Conservation (phyloP, 2,888 invertebrate genomes). For the Ashinkailepas kermadecensis region DNA sequence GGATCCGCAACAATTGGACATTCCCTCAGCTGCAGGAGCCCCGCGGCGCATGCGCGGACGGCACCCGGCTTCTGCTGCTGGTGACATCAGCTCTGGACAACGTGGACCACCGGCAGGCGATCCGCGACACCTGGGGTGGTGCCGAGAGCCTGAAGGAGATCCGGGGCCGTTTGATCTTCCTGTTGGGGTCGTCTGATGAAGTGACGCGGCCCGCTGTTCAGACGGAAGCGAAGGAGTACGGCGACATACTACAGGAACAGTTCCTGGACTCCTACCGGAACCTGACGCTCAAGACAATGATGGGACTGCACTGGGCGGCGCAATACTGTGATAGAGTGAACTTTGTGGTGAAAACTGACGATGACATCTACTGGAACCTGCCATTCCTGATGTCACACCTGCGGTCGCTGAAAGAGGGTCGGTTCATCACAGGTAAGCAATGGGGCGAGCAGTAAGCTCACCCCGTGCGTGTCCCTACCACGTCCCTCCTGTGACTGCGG, state of each 20-base stretch:
- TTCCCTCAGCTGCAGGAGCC: background rate
- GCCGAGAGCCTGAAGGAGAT: conserved; percentile 24
- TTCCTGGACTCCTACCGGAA: conserved; percentile 31
- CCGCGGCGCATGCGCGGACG: background rate
- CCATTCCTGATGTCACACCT: conserved; percentile 28
- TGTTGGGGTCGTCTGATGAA: conserved; percentile 27
- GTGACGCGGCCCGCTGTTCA: background rate
- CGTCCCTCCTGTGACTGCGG: too few species aligned
- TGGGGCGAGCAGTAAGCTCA: too few species aligned
- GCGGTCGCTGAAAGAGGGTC: background rate
- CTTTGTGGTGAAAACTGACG: conserved; percentile 26
- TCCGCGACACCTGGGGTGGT: conserved; percentile 32
- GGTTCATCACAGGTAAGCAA: background rate
- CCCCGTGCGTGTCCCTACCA: too few species aligned
- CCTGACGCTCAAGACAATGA: conserved; percentile 26
- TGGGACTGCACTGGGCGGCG: conserved; percentile 26
- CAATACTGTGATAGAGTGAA: conserved; percentile 21
- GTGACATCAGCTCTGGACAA: conserved; percentile 29
- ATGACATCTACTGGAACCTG: conserved; percentile 29
- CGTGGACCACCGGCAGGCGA: conserved; percentile 30
- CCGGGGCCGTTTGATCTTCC: conserved; percentile 29
- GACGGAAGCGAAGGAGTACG: background rate
- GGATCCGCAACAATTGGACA: background rate
- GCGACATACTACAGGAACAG: background rate
- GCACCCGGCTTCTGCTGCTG: conserved; percentile 26